Evolutionary conservation across 2,113 vertebrate species (phyloP), one percentile per base, ranked within the genome.

Genomic region (Eulacestoma nigropectus): DNA sequence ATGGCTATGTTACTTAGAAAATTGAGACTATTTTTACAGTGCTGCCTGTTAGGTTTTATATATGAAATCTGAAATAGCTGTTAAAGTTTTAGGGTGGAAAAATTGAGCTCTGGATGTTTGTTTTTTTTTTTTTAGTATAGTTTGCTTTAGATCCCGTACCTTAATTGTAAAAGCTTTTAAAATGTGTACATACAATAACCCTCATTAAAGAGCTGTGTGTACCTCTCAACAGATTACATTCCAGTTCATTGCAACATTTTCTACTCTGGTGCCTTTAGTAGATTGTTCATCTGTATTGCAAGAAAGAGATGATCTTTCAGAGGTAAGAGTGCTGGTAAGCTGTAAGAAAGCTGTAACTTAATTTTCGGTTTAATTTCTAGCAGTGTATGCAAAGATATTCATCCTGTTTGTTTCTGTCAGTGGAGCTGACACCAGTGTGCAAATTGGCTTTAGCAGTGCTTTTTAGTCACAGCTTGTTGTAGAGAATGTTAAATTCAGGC

Each of bases 161-260:
- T 56, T 46, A 70, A 63, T 5, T 80, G 8, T 39, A n/a, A 70
- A 85, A 63, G 42, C 5, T 84, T 90, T 89, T 80, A 25, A 25
- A 32, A 42, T 64, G 8, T 72, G 23, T 74, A 30, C 33, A 27
- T 44, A 9, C 20, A 41, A 2, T 84, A 86, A 85, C 57, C 33
- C 33, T 65, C 57, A 29, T 14, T 95, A 44, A 94, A 69, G 81
- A 95, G n/a, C 78, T 75, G 9, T 89, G 93, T 96, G 18, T 69
- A 16, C 98, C 46, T 95, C 95, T 85, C 84, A 81, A 82, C 97
- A 99, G 99, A 99, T 99, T 97, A 99, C 99, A 97, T 99, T 99
- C 98, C 99, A 99, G 90, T 99, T 99, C 97, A 99, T 99, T 97
- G 99, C 99, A 97, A 99, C 99, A 10, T 99, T 99, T 98, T 99